phyloP scores from a whole-genome alignment of 1,140 invertebrate species.

The Aporrectodea caliginosa region DNA sequence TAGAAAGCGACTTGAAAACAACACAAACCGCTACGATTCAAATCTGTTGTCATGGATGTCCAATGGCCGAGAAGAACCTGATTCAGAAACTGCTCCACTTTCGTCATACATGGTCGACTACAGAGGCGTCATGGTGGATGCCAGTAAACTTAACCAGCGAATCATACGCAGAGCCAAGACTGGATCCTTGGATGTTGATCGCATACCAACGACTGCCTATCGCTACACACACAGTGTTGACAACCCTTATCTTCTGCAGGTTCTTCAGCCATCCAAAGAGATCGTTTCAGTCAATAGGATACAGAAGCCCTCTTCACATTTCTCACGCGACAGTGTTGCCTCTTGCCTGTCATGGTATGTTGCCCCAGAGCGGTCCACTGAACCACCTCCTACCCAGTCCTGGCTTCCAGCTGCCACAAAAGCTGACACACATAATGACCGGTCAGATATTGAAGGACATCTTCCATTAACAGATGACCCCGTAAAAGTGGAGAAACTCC shows the following conservation, averaged over 20 bases:
- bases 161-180: not conserved
- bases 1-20: conserved; percentile 40
- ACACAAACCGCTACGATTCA: conserved; percentile 42
- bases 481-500: no score
- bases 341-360: not conserved
- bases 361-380: no score
- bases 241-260: not conserved
- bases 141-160: not conserved
- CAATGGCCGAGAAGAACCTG: conserved; percentile 3
- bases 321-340: not conserved
- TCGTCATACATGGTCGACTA: not conserved
- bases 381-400: no score
- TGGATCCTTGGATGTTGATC: not conserved
- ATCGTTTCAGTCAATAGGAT: not conserved
- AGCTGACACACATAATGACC: no score
- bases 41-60: conserved; percentile 50
- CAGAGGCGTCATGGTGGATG: not conserved
- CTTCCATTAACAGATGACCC: no score
- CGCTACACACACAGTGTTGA: not conserved
- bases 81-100: not conserved
- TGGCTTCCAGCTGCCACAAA: not conserved
- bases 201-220: not conserved
- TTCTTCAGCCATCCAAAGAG: not conserved
- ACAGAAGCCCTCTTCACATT: not conserved
- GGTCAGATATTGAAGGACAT: no score